These are phyloP conservation scores for Brachionus manjavacas DNA, from an alignment of 1,140 invertebrate species.

Conservation along the genomic window DNA sequence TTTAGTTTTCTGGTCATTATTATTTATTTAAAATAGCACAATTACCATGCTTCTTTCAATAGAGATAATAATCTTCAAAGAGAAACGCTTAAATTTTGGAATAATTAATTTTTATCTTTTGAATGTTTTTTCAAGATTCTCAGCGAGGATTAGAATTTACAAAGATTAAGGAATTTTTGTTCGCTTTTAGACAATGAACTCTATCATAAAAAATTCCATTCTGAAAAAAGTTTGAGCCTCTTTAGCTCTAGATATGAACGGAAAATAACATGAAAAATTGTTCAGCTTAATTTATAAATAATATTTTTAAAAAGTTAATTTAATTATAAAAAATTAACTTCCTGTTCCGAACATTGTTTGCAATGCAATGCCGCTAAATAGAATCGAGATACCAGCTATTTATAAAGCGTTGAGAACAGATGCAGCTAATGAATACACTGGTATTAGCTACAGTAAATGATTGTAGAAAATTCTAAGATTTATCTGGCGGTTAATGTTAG, in stretches of 20 bases:
- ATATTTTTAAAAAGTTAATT: not conserved
- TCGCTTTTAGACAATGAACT: not conserved
- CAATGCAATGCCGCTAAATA: not conserved
- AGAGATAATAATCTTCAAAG: not conserved
- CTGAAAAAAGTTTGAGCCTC: not conserved
- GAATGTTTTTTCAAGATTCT: not conserved
- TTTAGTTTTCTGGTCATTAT: not conserved
- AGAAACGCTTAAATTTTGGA: not conserved
- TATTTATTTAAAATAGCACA: not conserved
- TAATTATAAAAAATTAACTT: not conserved
- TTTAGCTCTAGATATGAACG: not conserved
- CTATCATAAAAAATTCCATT: not conserved
- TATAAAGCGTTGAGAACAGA: not conserved
- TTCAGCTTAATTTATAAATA: not conserved
- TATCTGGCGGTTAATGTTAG: not conserved
- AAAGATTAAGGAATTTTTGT: not conserved
- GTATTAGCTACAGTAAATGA: not conserved
- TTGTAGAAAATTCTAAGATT: not conserved
- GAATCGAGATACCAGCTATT: not conserved
- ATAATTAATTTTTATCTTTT: not conserved
- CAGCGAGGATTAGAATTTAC: not conserved
- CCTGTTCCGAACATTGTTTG: not conserved
- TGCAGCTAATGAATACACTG: not conserved
- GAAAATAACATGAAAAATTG: not conserved
- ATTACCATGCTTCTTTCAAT: not conserved